Evolutionary conservation across 2,888 invertebrate species (phyloP).

Genomic region (Drosophila hamatofila): DNA sequence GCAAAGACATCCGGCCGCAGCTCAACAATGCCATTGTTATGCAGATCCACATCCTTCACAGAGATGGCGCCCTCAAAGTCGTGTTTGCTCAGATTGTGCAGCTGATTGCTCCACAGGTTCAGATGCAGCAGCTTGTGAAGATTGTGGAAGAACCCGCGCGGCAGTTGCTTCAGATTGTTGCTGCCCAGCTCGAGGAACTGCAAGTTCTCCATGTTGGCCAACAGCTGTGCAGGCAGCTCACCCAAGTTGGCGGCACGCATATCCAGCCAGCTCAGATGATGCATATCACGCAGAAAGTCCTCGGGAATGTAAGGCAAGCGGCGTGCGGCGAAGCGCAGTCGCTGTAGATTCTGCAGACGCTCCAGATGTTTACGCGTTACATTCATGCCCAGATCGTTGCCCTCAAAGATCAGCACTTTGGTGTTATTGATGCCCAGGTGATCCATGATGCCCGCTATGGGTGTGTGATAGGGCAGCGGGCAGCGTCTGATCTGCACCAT

Average conservation of each 20-base stretch:
- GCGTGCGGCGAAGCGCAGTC: conserved; percentile 88
- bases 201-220: conserved; percentile 87
- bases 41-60: conserved; percentile 89
- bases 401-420: conserved; percentile 86
- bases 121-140: conserved; percentile 87
- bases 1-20: conserved; percentile 88
- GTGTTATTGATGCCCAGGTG: conserved; percentile 82
- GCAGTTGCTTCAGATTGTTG: conserved; percentile 88
- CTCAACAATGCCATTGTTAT: conserved; percentile 88
- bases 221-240: conserved; percentile 87
- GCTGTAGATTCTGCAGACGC: conserved; percentile 87
- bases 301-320: conserved; percentile 87
- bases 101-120: conserved; percentile 89
- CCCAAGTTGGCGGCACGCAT: conserved; percentile 88
- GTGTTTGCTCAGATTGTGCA: conserved; percentile 88
- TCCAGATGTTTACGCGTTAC: conserved; percentile 87
- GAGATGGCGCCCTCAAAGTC: conserved; percentile 88
- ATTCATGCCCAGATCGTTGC: conserved; percentile 86
- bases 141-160: conserved; percentile 88
- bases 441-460: conserved; percentile 84
- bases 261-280: conserved; percentile 88
- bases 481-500: conserved; percentile 83
- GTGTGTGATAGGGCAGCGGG: conserved; percentile 85
- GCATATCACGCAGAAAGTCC: conserved; percentile 88
- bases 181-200: conserved; percentile 88